Percentiles rank a stretch among this genome's conserved stretches.
Conservation (phyloP, 1,140 invertebrate genomes). For the Habropoda laboriosa region DNA sequence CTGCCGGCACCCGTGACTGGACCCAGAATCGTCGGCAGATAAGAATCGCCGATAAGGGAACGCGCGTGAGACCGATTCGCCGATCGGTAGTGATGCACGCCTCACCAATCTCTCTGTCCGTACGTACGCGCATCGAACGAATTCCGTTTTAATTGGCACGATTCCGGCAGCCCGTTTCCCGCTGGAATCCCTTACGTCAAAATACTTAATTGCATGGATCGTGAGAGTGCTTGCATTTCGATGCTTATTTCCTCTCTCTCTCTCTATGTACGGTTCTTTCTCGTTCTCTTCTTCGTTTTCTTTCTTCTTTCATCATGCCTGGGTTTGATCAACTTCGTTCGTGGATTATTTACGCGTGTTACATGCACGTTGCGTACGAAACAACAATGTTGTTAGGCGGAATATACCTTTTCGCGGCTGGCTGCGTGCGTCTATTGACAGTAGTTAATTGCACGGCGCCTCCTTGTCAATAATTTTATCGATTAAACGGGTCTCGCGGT, state of each 20-base stretch:
- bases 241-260: too few relatives aligned
- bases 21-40: constrained; percentile 29
- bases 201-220: constrained; percentile 54
- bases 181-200: constrained; percentile 54
- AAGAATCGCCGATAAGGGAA: constrained; percentile 45
- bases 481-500: neutral
- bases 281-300: neutral
- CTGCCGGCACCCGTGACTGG: constrained; percentile 27
- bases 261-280: too few relatives aligned
- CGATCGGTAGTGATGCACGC: constrained; percentile 14
- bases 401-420: neutral
- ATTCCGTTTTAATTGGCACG: constrained; percentile 63
- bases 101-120: neutral
- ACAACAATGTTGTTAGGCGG: neutral
- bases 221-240: neutral
- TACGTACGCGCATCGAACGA: constrained; percentile 15
- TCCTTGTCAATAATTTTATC: constrained; percentile 12
- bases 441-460: neutral
- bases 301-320: neutral
- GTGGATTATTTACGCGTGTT: neutral
- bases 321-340: neutral
- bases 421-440: neutral
- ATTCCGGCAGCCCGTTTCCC: constrained; percentile 50
- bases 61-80: constrained; percentile 35
- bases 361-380: too few relatives aligned